Percentiles rank a stretch among this genome's conserved stretches.
phyloP scores from a whole-genome alignment of 2,888 invertebrate genomes.

The Griposia aprilina region DNA sequence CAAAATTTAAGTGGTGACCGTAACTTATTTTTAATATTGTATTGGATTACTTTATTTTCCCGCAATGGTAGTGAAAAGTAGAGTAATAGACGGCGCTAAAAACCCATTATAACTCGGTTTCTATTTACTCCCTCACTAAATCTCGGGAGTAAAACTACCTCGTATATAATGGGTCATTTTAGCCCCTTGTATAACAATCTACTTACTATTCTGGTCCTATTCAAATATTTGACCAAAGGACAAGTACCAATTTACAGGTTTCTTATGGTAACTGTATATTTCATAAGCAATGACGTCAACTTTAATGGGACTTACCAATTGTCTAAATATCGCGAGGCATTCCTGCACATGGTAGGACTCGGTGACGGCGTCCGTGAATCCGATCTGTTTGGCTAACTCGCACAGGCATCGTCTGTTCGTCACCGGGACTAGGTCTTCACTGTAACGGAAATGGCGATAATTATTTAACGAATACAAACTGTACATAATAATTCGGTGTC shows the following conservation, averaged over 20 bases:
- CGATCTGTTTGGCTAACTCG: conserved; percentile 98
- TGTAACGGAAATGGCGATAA: conserved; percentile 78
- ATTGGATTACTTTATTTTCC: no score
- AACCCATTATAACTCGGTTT: no score
- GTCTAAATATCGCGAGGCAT: conserved; percentile 97
- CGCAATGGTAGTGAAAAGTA: no score
- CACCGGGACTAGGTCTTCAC: conserved; percentile 98
- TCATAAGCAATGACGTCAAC: not conserved
- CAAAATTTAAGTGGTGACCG: no score
- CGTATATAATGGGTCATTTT: no score
- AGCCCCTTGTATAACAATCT: no score
- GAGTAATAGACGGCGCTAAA: no score
- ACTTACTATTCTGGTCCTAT: not conserved
- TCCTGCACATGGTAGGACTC: conserved; percentile 96
- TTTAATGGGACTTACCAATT: conserved; percentile 92
- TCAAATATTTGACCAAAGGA: not conserved
- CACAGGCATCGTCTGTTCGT: conserved; percentile 97
- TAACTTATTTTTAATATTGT: no score
- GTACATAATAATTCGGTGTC: not conserved
- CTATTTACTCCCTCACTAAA: no score
- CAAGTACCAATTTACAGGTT: not conserved
- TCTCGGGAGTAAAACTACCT: no score
- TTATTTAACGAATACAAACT: not conserved
- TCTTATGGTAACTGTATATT: not conserved
- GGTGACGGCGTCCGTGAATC: conserved; percentile 96